Percentiles rank a stretch among this genome's conserved stretches.
Evolutionary conservation across 2,888 invertebrate species (phyloP).

Genomic region (Nomada fabriciana): DNA sequence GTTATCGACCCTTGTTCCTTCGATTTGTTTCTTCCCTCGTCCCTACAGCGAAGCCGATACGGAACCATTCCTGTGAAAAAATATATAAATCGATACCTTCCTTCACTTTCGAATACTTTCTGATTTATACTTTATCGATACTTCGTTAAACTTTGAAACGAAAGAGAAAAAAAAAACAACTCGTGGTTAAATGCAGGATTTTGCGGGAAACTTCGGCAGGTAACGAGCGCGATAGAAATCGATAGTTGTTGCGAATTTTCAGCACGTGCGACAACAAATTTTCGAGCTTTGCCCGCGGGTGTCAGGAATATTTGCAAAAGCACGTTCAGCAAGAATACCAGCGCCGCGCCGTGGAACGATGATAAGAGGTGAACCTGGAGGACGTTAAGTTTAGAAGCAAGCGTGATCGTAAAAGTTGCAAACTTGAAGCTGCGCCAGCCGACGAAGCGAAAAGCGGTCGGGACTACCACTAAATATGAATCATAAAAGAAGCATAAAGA

Average conservation of each 20-base stretch:
- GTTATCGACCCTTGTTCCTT: slow-evolving; percentile 58
- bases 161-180: too few species aligned
- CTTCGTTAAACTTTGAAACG: too few species aligned
- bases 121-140: not conserved
- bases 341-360: slow-evolving; percentile 43
- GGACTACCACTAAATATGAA: slow-evolving; percentile 77
- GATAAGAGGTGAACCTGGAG: slow-evolving; percentile 64
- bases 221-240: slow-evolving; percentile 25
- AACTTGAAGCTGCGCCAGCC: slow-evolving; percentile 57
- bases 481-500: slow-evolving; percentile 79
- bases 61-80: not conserved
- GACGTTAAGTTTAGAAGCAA: slow-evolving; percentile 71
- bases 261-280: slow-evolving; percentile 68
- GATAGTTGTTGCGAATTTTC: slow-evolving; percentile 54
- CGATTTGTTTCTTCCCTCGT: slow-evolving; percentile 5
- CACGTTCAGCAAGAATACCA: slow-evolving; percentile 62
- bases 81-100: not conserved
- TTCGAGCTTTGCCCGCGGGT: slow-evolving; percentile 16
- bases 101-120: not conserved
- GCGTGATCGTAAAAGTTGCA: slow-evolving; percentile 73
- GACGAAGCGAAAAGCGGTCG: slow-evolving; percentile 51
- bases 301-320: slow-evolving; percentile 54
- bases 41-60: not conserved
- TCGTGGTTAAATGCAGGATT: not conserved
- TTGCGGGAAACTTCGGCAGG: not conserved